These are phyloP conservation scores for Adoxophyes honmai DNA, from an alignment of 1,140 invertebrate genomes.

Conservation along the genomic window DNA sequence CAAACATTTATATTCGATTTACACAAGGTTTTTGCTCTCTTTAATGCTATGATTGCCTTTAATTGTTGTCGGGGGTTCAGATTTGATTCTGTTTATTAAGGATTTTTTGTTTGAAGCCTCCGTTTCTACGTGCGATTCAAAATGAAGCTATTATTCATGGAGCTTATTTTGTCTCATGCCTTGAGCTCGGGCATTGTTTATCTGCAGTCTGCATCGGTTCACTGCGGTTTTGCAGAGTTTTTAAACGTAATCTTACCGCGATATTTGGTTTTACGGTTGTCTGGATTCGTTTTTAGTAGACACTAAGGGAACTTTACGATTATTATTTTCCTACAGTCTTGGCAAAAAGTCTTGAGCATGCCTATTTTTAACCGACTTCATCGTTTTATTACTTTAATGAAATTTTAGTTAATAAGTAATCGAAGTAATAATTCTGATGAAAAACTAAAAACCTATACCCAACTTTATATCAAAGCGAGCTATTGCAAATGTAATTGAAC, in stretches of 20 bases:
- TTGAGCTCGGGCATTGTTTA: neutral
- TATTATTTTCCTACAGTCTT: too few species aligned
- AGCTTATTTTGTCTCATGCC: neutral
- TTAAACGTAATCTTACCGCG: neutral
- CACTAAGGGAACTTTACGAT: too few species aligned
- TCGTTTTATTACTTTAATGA: too few species aligned
- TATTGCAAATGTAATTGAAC: too few species aligned
- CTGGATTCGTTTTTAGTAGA: too few species aligned
- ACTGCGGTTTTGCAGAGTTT: constrained; percentile 2
- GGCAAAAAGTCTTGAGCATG: too few species aligned
- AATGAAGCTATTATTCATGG: neutral
- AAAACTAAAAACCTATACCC: too few species aligned
- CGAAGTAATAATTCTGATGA: too few species aligned
- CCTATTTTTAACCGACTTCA: too few species aligned
- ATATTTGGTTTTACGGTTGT: neutral
- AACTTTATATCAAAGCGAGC: too few species aligned
- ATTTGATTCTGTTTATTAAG: constrained; percentile 19
- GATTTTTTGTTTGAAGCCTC: neutral
- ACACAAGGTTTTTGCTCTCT: constrained; percentile 26
- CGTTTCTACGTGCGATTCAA: too few species aligned
- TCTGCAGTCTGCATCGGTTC: constrained; percentile 4
- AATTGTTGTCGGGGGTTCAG: neutral
- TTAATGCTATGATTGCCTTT: constrained; percentile 22
- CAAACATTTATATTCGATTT: constrained; percentile 56
- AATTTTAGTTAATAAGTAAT: too few species aligned